Base-by-base conservation (phyloP, 2,888 invertebrate species). In the Mythimna impura region DNA sequence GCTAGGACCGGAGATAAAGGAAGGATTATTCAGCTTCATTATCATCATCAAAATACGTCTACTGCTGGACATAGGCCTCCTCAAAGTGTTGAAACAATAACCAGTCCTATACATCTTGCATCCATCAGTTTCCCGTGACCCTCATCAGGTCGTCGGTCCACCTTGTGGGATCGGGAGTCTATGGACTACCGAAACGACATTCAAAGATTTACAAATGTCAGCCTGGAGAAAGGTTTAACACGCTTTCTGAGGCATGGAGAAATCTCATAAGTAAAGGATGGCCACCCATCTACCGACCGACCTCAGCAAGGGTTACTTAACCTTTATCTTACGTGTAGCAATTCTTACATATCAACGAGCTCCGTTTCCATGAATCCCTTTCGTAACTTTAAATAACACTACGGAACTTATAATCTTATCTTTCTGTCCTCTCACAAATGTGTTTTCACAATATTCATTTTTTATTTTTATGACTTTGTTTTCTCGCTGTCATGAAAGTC, bases 391-490 rank as follows among this genome's bases (percentile, higher is more conserved):
- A 17, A 61, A 62, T 40, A 43, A 20, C 17, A n/a, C n/a, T 36
- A 66, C 47, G 36, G 76, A 57, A 66, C 25, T 76, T 47, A n/a
- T 66, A 30, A 75, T 40, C 20, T 40, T 68, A 72, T 55, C n/a
- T n/a, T n/a, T 66, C n/a, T 30, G 34, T 7, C 50, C 9, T 66
- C 62, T 58, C 54, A 52, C 50, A 72, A 86, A 73, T 34, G 20
- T 68, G 64, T 66, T 86, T 76, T 85, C 73, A 78, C 30, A 67
- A 71, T 78, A 66, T 47, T 50, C 57, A 30, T 62, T 65, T 78
- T 71, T 82, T 73, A 76, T 73, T 76, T 82, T 86, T 80, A 78
- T 60, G 69, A 64, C 73, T 76, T 78, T 76, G 74, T 82, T 85
- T 82, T 82, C 66, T 71, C 61, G 40, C 36, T 47, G 68, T 72